Evolutionary conservation across 2,113 vertebrate species (phyloP).

Genomic region (Microtus pennsylvanicus): DNA sequence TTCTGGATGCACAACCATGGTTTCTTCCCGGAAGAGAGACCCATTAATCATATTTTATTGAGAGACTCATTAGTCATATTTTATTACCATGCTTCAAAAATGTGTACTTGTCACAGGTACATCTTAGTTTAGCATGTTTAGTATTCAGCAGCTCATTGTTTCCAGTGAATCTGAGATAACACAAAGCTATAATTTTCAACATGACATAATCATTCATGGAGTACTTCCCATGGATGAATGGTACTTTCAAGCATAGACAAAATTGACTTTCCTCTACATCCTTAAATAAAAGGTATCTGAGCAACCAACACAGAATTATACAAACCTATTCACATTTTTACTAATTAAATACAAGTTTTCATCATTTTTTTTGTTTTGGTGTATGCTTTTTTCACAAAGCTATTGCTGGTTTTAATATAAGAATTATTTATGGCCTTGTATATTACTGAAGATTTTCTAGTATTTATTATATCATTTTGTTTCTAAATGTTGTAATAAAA

Average conservation of each 20-base stretch:
- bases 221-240: not conserved
- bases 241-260: not conserved
- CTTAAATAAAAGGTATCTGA: not conserved
- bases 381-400: not conserved
- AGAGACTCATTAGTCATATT: not conserved
- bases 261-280: not conserved
- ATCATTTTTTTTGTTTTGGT: not conserved
- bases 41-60: constrained; percentile 7
- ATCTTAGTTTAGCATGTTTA: constrained; percentile 5
- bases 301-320: too few relatives aligned
- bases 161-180: not conserved
- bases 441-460: not conserved
- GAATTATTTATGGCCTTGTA: not conserved
- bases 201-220: not conserved
- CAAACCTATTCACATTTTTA: not conserved
- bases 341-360: constrained; percentile 12
- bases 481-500: not conserved
- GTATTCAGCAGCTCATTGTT: not conserved
- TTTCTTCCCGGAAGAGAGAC: not conserved
- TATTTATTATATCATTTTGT: not conserved
- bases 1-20: not conserved
- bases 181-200: constrained; percentile 5
- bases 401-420: not conserved
- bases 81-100: not conserved
- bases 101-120: not conserved